Percentiles rank a stretch among this genome's conserved stretches.
Conservation (phyloP, 1,140 invertebrate species). For the Galendromus occidentalis region DNA sequence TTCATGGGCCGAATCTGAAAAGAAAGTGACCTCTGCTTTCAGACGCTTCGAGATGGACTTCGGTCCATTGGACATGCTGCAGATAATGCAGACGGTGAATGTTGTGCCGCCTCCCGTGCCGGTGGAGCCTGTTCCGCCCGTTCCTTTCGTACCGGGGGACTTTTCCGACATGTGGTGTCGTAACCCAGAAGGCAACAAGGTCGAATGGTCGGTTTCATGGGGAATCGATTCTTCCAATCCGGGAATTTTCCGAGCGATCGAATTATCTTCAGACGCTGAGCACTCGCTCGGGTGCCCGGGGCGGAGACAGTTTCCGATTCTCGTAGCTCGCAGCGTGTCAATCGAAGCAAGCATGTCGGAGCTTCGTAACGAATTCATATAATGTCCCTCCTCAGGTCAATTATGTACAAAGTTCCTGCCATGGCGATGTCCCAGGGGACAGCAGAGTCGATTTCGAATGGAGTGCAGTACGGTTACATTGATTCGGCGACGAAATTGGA, state of each 20-base stretch:
- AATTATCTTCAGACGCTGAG: too few relatives aligned
- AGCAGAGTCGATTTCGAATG: constrained; percentile 2
- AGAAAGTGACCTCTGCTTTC: too few relatives aligned
- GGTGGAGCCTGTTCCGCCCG: neutral
- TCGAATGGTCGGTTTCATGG: neutral
- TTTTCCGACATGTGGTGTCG: constrained; percentile 1
- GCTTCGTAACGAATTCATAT: too few relatives aligned
- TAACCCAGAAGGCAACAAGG: neutral
- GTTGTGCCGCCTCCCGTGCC: neutral
- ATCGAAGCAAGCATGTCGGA: too few relatives aligned
- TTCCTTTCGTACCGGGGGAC: neutral
- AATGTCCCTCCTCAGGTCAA: neutral
- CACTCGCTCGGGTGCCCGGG: too few relatives aligned
- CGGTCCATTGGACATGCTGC: constrained; percentile 6
- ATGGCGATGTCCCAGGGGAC: neutral
- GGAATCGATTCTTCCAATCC: too few relatives aligned
- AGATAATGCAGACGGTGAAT: constrained; percentile 2
- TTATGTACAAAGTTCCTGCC: constrained; percentile 5
- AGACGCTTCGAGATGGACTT: constrained; percentile 1
- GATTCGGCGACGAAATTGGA: constrained; percentile 6
- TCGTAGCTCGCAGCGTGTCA: too few relatives aligned
- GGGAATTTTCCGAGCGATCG: too few relatives aligned
- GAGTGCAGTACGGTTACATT: constrained; percentile 8
- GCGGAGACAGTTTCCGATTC: too few relatives aligned
- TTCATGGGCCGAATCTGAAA: too few relatives aligned